A percentile compares a stretch with the other conserved stretches of the same genome.
Evolutionary conservation across 2,113 vertebrate genomes (phyloP).

Genomic region (Bos taurus): ARS-UCD2.0 NC_037345.1:22937001-22937500

Average conservation of each 20-base stretch:
- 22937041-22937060: too few relatives aligned
- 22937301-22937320: background rate
- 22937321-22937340: background rate
- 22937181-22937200: background rate
- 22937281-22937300: background rate
- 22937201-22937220: background rate
- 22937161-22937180: background rate
- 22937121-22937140: background rate
- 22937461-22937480: background rate
- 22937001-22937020: background rate
- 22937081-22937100: fast-evolving
- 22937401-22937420: background rate
- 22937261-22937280: background rate
- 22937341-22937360: background rate
- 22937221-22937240: background rate
- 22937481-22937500: background rate
- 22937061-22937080: fast-evolving
- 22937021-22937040: fast-evolving
- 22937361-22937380: background rate
- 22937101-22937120: background rate
- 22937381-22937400: background rate
- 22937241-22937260: background rate
- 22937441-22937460: background rate
- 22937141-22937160: background rate
- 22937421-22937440: background rate